Percentiles rank a stretch among this genome's conserved stretches.
Conservation (phyloP, 2,888 invertebrate species). For the Stenodera caucasica region DNA sequence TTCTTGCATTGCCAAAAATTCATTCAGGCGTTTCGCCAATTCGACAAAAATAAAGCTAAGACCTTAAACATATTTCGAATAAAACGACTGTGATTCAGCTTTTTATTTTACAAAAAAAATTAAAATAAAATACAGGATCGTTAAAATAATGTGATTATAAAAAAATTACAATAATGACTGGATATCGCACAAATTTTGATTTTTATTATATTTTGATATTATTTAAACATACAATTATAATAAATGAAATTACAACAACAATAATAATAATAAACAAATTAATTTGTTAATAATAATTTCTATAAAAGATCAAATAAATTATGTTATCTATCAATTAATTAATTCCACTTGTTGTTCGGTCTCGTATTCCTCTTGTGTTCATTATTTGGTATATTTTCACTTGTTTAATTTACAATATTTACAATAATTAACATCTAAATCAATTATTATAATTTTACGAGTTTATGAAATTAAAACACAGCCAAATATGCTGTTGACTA, state of each 20-base stretch:
- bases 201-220: slow-evolving; percentile 5
- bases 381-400: slow-evolving; percentile 41
- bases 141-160: slow-evolving; percentile 1
- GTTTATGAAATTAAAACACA: slow-evolving; percentile 44
- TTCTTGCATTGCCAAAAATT: no score
- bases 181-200: neutral
- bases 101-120: slow-evolving; percentile 1
- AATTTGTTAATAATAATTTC: neutral
- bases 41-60: neutral
- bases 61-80: neutral
- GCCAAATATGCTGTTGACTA: slow-evolving; percentile 52
- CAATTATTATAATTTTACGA: slow-evolving; percentile 32
- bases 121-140: neutral
- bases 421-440: slow-evolving; percentile 37
- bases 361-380: slow-evolving; percentile 18
- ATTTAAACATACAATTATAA: neutral
- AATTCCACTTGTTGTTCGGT: slow-evolving; percentile 6
- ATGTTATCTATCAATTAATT: slow-evolving; percentile 39
- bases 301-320: no score
- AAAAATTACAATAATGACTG: neutral
- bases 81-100: no score
- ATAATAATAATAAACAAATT: slow-evolving; percentile 6
- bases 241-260: neutral
- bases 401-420: slow-evolving; percentile 44
- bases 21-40: neutral